A percentile compares a stretch with the other conserved stretches of the same genome.
Evolutionary conservation across 2,888 invertebrate genomes (phyloP).

Genomic region (Drosophila neotestacea): DNA sequence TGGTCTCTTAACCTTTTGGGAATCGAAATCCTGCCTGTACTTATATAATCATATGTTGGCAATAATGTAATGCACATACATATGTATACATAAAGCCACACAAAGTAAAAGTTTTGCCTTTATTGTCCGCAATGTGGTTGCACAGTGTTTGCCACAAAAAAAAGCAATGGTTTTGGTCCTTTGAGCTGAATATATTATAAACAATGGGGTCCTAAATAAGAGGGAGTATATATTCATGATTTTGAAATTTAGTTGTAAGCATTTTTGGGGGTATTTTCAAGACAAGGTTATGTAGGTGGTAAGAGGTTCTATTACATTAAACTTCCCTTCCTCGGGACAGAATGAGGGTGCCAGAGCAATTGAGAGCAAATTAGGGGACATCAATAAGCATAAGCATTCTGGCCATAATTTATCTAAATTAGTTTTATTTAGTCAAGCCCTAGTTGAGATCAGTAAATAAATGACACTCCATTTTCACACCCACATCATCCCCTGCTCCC

Average conservation of each 20-base stretch:
- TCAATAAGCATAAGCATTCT: conserved; percentile 54
- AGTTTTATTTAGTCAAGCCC: conserved; percentile 59
- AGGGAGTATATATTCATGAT: conserved; percentile 36
- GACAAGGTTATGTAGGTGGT: conserved; percentile 1
- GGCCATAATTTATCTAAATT: conserved; percentile 72
- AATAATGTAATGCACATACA: conserved; percentile 46
- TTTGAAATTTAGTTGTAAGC: conserved; percentile 23
- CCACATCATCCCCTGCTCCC: neutral
- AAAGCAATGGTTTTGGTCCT: conserved; percentile 42
- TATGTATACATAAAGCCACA: conserved; percentile 55
- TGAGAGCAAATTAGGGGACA: conserved; percentile 52
- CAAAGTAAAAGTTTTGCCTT: conserved; percentile 68
- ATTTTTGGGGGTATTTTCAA: conserved; percentile 23
- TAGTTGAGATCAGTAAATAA: conserved; percentile 61
- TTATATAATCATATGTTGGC: conserved; percentile 33
- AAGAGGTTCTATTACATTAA: neutral
- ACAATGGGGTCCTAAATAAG: conserved; percentile 7
- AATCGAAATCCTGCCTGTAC: conserved; percentile 12
- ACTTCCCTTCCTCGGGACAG: neutral
- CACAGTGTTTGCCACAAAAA: conserved; percentile 33
- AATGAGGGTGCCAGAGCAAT: conserved; percentile 4
- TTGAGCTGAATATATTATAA: conserved; percentile 38
- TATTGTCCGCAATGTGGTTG: conserved; percentile 62
- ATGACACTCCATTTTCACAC: conserved; percentile 43
- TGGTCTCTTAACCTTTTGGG: conserved; percentile 30